phyloP scores from a whole-genome alignment of 2,797 vertebrate genomes.

The Megalops cyprinoides region DNA sequence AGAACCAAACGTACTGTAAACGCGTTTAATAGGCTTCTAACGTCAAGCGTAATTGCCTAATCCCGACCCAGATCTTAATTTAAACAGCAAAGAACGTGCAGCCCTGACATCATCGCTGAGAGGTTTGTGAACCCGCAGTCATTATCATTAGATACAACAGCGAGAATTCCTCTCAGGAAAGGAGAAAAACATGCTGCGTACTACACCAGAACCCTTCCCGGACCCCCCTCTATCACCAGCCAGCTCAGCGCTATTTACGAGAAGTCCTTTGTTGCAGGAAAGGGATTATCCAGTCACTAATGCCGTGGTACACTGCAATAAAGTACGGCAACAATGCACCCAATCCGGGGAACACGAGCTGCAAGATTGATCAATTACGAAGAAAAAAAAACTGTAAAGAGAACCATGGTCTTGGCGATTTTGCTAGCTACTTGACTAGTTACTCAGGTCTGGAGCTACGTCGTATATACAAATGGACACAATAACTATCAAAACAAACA shows the following conservation, averaged over 20 bases:
- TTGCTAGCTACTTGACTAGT: constrained; percentile 1
- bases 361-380: constrained; percentile 29
- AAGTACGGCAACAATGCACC: constrained; percentile 53
- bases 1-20: constrained; percentile 54
- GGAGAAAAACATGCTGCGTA: constrained; percentile 45
- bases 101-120: constrained; percentile 19
- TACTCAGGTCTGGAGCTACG: constrained; percentile 23
- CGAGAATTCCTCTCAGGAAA: constrained; percentile 24
- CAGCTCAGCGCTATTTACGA: constrained; percentile 73
- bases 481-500: neutral
- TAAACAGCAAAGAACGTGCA: constrained; percentile 40
- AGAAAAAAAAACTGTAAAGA: neutral
- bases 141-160: neutral
- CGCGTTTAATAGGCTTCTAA: constrained; percentile 66
- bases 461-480: constrained; percentile 11
- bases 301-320: constrained; percentile 61
- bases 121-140: constrained; percentile 22
- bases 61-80: constrained; percentile 35
- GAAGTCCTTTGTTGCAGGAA: constrained; percentile 75
- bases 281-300: constrained; percentile 72
- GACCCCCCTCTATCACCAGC: constrained; percentile 46
- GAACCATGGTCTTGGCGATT: neutral
- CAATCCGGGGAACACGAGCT: constrained; percentile 38
- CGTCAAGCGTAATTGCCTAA: constrained; percentile 51
- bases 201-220: constrained; percentile 46